Evolutionary conservation across 2,797 vertebrate species (phyloP).

Genomic region (Cossypha caffra): DNA sequence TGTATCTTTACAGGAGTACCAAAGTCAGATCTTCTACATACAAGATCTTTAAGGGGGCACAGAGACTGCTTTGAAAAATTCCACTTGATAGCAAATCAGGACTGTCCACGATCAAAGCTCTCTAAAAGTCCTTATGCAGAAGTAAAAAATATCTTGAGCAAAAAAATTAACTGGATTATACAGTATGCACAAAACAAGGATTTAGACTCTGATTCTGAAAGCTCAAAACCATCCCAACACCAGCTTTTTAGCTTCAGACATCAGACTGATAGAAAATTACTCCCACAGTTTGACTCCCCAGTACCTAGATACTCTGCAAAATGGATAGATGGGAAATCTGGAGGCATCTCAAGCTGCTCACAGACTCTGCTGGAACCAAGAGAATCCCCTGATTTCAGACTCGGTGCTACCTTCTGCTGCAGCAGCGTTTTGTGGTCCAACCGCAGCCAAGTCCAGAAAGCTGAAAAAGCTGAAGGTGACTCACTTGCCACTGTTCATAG

Average conservation of each 20-base stretch:
- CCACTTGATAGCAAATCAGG: constrained; percentile 97
- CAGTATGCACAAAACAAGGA: constrained; percentile 96
- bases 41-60: constrained; percentile 93
- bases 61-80: constrained; percentile 98
- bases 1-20: constrained; percentile 82
- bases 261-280: constrained; percentile 84
- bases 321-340: constrained; percentile 79
- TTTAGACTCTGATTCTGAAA: constrained; percentile 78
- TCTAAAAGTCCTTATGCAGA: constrained; percentile 92
- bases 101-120: constrained; percentile 88
- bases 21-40: constrained; percentile 88
- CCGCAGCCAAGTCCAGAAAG: constrained; percentile 65
- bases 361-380: constrained; percentile 81
- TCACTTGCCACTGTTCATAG: constrained; percentile 28
- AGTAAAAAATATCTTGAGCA: constrained; percentile 91
- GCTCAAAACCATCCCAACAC: constrained; percentile 81
- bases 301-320: constrained; percentile 91
- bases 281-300: constrained; percentile 88
- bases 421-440: constrained; percentile 76
- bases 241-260: constrained; percentile 86
- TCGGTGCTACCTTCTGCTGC: constrained; percentile 70
- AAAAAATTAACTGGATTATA: constrained; percentile 93
- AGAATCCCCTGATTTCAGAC: constrained; percentile 76
- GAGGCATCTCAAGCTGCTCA: constrained; percentile 70
- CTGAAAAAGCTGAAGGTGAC: constrained; percentile 67